Evolutionary conservation across 2,797 vertebrate genomes (phyloP).

Genomic region (Apodemus agrarius): DNA sequence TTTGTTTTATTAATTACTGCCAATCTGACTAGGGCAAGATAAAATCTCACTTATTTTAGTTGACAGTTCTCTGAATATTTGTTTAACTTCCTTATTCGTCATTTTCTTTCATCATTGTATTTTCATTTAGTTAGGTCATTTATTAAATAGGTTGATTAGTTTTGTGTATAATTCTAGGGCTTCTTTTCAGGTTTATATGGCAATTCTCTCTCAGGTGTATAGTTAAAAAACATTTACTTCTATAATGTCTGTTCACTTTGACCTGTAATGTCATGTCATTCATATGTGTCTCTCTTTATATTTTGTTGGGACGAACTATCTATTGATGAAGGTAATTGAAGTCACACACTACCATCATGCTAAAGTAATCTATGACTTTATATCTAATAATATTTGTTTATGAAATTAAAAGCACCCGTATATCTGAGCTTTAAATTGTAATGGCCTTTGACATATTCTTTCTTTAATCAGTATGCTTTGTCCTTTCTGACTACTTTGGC

Average conservation of each 20-base stretch:
- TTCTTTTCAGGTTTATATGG: not conserved
- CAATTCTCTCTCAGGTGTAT: not conserved
- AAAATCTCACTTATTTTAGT: not conserved
- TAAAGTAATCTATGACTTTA: not conserved
- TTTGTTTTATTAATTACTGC: no score
- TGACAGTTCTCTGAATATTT: not conserved
- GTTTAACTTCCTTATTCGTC: not conserved
- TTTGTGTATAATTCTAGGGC: not conserved
- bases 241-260: not conserved
- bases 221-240: not conserved
- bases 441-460: not conserved
- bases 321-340: not conserved
- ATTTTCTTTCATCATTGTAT: not conserved
- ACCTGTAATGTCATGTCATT: not conserved
- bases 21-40: not conserved
- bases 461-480: not conserved
- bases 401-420: not conserved
- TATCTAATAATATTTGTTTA: not conserved
- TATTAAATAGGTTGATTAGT: not conserved
- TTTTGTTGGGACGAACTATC: not conserved
- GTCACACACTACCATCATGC: not conserved
- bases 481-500: not conserved
- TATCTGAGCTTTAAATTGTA: not conserved
- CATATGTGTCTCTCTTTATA: not conserved
- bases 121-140: not conserved